These are phyloP conservation scores for Cotesia typhae DNA, from an alignment of 1,140 invertebrate genomes.

Conservation along the genomic window DNA sequence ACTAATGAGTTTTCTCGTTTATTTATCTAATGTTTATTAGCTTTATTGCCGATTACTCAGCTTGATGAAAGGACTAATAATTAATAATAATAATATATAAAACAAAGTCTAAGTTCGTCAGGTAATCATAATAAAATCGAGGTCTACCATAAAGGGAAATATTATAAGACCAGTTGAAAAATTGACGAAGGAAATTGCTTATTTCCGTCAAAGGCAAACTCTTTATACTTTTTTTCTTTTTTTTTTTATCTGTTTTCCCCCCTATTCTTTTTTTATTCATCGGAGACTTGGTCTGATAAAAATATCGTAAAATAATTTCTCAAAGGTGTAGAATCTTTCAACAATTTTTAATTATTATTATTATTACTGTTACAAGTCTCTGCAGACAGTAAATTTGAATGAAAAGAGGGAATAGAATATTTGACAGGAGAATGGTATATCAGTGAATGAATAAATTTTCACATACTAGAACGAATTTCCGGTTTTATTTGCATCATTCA, in stretches of 20 bases:
- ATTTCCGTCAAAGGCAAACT: slow-evolving; percentile 9
- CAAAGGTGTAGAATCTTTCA: neutral
- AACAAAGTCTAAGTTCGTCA: too few species aligned
- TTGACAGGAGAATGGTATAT: too few species aligned
- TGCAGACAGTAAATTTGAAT: neutral
- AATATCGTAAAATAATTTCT: slow-evolving; percentile 23
- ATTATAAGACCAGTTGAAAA: slow-evolving; percentile 29
- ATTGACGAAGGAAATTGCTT: slow-evolving; percentile 30
- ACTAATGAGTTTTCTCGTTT: too few species aligned
- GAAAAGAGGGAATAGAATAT: slow-evolving; percentile 1
- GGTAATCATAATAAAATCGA: neutral
- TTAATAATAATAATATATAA: too few species aligned
- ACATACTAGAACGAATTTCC: slow-evolving; percentile 8
- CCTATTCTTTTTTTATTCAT: neutral
- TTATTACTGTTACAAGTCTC: neutral
- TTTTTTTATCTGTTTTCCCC: neutral
- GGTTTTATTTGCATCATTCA: slow-evolving; percentile 32
- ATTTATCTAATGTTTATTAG: too few species aligned
- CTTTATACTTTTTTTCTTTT: neutral
- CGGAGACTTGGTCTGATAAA: slow-evolving; percentile 10
- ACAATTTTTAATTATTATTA: slow-evolving; percentile 3
- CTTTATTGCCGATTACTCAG: too few species aligned
- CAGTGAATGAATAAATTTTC: slow-evolving; percentile 25
- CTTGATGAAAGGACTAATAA: too few species aligned
- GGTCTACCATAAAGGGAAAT: slow-evolving; percentile 14